Conservation (phyloP, 1,140 invertebrate genomes). For the Drosophila bifasciata region DNA sequence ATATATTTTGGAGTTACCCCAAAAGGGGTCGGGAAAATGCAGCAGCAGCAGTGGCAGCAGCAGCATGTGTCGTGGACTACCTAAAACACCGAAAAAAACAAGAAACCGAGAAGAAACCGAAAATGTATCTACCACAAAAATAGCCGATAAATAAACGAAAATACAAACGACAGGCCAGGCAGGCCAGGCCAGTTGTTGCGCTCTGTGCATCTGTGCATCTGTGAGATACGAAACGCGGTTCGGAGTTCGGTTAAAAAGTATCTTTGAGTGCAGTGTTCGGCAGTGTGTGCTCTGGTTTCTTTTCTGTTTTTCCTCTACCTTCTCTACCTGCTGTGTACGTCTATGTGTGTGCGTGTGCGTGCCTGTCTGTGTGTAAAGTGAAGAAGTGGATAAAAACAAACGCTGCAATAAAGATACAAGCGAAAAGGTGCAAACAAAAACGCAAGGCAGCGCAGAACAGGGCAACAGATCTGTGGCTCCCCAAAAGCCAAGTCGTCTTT, state of each 20-base stretch:
- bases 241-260: slow-evolving; percentile 58
- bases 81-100: slow-evolving; percentile 2
- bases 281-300: slow-evolving; percentile 47
- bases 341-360: slow-evolving; percentile 15
- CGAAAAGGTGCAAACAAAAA: slow-evolving; percentile 75
- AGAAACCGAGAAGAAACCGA: slow-evolving; percentile 4
- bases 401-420: slow-evolving; percentile 72
- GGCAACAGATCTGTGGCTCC: too few relatives aligned
- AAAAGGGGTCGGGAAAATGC: slow-evolving; percentile 16
- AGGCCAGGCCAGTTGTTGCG: slow-evolving; percentile 38
- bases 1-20: slow-evolving; percentile 34
- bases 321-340: slow-evolving; percentile 55
- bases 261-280: slow-evolving; percentile 68
- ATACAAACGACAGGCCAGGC: slow-evolving; percentile 26
- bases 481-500: neutral
- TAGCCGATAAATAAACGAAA: slow-evolving; percentile 69
- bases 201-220: slow-evolving; percentile 70
- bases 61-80: slow-evolving; percentile 27
- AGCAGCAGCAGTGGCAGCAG: too few relatives aligned
- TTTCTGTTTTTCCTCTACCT: slow-evolving; percentile 63
- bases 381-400: slow-evolving; percentile 80
- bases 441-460: slow-evolving; percentile 4
- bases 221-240: slow-evolving; percentile 66
- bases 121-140: slow-evolving; percentile 66
- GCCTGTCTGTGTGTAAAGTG: slow-evolving; percentile 36